Evolutionary conservation across 2,797 vertebrate species (phyloP).

Genomic region (Silurus lanzhouensis): DNA sequence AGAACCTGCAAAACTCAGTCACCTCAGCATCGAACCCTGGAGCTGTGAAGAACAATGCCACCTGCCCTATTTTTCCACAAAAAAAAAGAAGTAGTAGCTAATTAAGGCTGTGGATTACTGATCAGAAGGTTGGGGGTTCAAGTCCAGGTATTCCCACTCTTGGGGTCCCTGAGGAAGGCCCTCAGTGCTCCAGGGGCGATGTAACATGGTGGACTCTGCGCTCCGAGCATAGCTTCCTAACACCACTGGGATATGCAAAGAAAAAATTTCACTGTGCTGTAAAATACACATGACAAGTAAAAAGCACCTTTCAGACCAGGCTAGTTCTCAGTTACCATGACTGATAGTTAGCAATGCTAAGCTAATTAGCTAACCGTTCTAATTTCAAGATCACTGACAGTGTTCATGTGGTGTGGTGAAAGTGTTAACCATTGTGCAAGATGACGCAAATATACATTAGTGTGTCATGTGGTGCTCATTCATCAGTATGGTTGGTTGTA

Average conservation of each 20-base stretch:
- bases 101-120: too few species aligned
- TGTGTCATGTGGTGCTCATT: neutral
- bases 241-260: too few species aligned
- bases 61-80: neutral
- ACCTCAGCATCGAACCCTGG: neutral
- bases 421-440: neutral
- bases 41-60: neutral
- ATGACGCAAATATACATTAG: neutral
- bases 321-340: neutral
- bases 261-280: too few species aligned
- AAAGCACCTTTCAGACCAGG: neutral
- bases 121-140: too few species aligned
- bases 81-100: neutral
- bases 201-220: too few species aligned
- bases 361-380: neutral
- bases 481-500: neutral
- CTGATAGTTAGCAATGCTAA: neutral
- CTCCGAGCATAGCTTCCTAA: too few species aligned
- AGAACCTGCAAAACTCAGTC: neutral
- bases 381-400: neutral
- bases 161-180: too few species aligned
- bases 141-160: too few species aligned
- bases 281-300: too few species aligned
- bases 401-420: too few species aligned
- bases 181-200: too few species aligned